phyloP scores from a whole-genome alignment of 2,797 vertebrate species.

The Hippocampus kuda region DNA sequence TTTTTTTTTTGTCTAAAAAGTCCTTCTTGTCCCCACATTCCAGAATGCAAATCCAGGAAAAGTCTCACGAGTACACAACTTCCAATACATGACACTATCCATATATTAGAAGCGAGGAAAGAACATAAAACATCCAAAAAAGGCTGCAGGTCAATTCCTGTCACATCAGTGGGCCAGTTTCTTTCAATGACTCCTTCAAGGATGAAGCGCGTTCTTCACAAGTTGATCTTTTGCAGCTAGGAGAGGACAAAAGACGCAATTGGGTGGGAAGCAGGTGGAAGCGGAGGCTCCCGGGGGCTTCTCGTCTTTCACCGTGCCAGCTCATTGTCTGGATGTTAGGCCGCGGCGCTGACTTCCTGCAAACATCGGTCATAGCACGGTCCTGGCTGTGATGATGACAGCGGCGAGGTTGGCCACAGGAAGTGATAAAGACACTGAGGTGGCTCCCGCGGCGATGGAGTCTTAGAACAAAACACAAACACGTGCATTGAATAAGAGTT shows the following conservation, averaged over 20 bases:
- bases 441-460: constrained; percentile 70
- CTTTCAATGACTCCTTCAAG: constrained; percentile 39
- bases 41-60: constrained; percentile 32
- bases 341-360: constrained; percentile 38
- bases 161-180: constrained; percentile 38
- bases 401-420: constrained; percentile 72
- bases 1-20: constrained; percentile 7
- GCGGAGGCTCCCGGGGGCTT: constrained; percentile 20
- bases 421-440: constrained; percentile 63
- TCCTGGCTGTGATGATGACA: constrained; percentile 79
- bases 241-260: constrained; percentile 33
- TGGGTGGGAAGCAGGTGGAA: constrained; percentile 35
- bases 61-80: constrained; percentile 35
- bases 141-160: constrained; percentile 31
- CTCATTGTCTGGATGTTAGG: constrained; percentile 34
- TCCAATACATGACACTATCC: constrained; percentile 33
- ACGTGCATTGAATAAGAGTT: neutral
- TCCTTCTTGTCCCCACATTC: constrained; percentile 15
- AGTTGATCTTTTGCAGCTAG: constrained; percentile 34
- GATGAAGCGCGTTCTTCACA: constrained; percentile 28
- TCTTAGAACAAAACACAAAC: constrained; percentile 55
- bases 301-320: constrained; percentile 38
- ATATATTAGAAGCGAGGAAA: constrained; percentile 24
- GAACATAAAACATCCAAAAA: constrained; percentile 36
- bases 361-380: constrained; percentile 83